phyloP scores from a whole-genome alignment of 2,797 vertebrate species.

The Botia kubotai region DNA sequence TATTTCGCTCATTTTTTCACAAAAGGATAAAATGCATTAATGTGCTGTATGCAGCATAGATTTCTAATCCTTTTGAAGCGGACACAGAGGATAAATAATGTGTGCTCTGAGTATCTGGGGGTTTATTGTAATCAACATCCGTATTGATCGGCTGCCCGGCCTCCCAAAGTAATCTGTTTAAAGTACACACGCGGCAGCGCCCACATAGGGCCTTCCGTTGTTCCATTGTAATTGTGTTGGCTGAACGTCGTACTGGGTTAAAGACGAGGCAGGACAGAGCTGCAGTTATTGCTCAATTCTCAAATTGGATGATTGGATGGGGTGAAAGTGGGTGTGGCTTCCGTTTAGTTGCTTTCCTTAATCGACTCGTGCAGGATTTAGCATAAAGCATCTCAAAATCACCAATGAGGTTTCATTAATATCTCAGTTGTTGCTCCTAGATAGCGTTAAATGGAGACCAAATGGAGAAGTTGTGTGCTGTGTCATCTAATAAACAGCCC shows the following conservation, averaged over 20 bases:
- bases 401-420: neutral
- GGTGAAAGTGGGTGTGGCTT: neutral
- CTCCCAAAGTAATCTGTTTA: slow-evolving; percentile 91
- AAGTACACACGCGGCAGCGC: slow-evolving; percentile 80
- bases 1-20: slow-evolving; percentile 18
- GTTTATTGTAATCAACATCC: slow-evolving; percentile 87
- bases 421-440: neutral
- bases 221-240: slow-evolving; percentile 71
- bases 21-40: slow-evolving; percentile 43
- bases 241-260: slow-evolving; percentile 64
- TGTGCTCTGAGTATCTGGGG: slow-evolving; percentile 78
- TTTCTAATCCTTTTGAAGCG: slow-evolving; percentile 49
- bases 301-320: neutral
- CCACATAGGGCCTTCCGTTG: slow-evolving; percentile 60
- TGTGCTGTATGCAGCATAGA: slow-evolving; percentile 85
- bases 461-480: no score
- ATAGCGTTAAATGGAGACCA: neutral
- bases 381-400: neutral
- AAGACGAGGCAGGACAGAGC: neutral
- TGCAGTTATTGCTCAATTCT: neutral
- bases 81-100: slow-evolving; percentile 84
- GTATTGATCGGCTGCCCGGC: slow-evolving; percentile 85
- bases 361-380: neutral
- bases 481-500: no score
- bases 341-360: neutral